These are phyloP conservation scores for Pocillopora damicornis DNA, from an alignment of 64 coral and sea anemone species.

Conservation along the genomic window DNA sequence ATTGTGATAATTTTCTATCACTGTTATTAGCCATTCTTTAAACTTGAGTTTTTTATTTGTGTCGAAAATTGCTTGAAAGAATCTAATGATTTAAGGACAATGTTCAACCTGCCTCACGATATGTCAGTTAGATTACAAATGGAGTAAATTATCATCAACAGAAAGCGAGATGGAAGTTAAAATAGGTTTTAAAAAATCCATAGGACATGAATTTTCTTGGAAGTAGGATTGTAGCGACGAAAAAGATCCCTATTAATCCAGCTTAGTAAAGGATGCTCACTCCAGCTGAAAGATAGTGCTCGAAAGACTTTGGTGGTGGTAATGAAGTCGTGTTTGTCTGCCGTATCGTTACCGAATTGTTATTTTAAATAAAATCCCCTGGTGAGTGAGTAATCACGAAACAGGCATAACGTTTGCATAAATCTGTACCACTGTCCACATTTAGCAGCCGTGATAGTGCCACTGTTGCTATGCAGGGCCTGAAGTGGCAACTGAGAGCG, in stretches of 20 bases:
- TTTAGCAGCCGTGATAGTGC: too few species aligned
- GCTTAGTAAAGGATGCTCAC: slow-evolving; percentile 67
- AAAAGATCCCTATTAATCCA: slow-evolving; percentile 49
- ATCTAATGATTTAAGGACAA: too few species aligned
- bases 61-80: too few species aligned
- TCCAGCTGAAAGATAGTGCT: slow-evolving; percentile 28
- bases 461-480: too few species aligned
- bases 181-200: slow-evolving; percentile 77
- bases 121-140: slow-evolving; percentile 85
- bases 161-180: slow-evolving; percentile 87
- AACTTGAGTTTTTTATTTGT: too few species aligned
- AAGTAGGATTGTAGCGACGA: slow-evolving; percentile 65
- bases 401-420: too few species aligned
- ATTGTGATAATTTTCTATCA: too few species aligned
- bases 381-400: too few species aligned
- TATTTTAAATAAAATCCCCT: too few species aligned
- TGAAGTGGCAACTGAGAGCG: too few species aligned
- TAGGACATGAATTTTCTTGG: slow-evolving; percentile 61
- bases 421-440: too few species aligned
- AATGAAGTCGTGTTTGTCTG: neutral
- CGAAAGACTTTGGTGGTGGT: neutral
- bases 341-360: neutral
- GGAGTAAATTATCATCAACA: slow-evolving; percentile 87
- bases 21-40: too few species aligned
- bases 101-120: slow-evolving; percentile 73